Base-by-base conservation (phyloP, 2,113 vertebrate species). In the Panthera tigris region DNA sequence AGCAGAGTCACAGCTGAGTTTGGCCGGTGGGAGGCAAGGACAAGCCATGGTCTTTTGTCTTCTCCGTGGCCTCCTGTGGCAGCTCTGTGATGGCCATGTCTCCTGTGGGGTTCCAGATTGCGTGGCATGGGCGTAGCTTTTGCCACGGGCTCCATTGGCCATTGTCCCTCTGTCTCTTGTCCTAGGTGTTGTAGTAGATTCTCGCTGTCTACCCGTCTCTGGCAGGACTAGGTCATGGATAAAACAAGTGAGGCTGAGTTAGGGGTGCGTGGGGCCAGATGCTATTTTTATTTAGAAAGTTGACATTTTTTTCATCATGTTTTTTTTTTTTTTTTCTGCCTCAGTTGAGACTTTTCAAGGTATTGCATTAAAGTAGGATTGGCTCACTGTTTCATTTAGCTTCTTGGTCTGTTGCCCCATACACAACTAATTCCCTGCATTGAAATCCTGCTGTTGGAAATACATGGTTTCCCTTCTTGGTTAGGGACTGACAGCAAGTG, bases 11-110 rank as follows among this genome's bases (percentile, higher is more conserved):
- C 11, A 10, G 61, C 52, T 41, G 55, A 41, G 14, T 66, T 66
- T 81, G 45, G 55, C 39, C 14, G 7, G 33, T 3, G 14, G 39
- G 52, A 71, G 6, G 41, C 31, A 79, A 65, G 18, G 31, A 48
- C 39, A 68, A 31, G 8, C 2, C 36, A 6, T 12, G 12, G 2
- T 1, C 5, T 76, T 63, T n/a, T 18, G 16, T 63, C 16, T 16
- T 25, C 36, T 41, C 11, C 41, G 1, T 61, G 69, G 61, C 36
- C 18, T 63, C 4, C 23, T 0, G 1, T 21, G 41, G 21, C 23
- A 52, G 61, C 66, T 69, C 57, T 52, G 21, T 0, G 16, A 4
- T 2, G 14, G 16, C 11, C 0, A 1, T 39, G 4, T 92, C 25
- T 85, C 84, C 14, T 85, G 3, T 65, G 48, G 50, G 78, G 36